These are phyloP conservation scores for Centroberyx gerrardi DNA, from an alignment of 2,797 vertebrate genomes.

Conservation along the genomic window DNA sequence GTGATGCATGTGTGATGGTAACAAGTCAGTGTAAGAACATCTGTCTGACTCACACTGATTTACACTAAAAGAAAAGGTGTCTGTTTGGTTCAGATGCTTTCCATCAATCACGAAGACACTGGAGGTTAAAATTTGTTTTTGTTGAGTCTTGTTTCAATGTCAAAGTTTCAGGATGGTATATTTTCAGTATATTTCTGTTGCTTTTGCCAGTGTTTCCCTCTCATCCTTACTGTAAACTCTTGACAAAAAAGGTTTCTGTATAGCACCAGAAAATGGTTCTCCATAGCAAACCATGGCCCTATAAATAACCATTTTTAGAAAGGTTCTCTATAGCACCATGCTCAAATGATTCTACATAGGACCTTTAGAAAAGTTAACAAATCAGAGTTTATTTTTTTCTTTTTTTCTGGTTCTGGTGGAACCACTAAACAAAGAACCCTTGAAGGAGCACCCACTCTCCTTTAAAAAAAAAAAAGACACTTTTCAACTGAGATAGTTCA, in stretches of 20 bases:
- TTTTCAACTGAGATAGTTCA: neutral
- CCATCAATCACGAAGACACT: constrained; percentile 16
- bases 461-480: no score
- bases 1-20: constrained; percentile 4
- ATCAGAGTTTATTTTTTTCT: no score
- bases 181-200: no score
- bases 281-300: no score
- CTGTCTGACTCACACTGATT: constrained; percentile 24
- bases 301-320: no score
- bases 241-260: neutral
- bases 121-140: constrained; percentile 7
- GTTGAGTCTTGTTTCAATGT: neutral
- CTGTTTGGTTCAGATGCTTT: neutral
- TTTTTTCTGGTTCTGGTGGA: no score
- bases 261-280: neutral
- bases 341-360: no score
- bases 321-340: no score
- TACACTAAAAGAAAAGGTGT: constrained; percentile 7
- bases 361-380: no score
- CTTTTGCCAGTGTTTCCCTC: neutral
- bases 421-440: no score
- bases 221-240: neutral
- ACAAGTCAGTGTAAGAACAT: constrained; percentile 18
- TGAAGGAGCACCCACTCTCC: no score
- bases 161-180: no score